Evolutionary conservation across 2,797 vertebrate species (phyloP), one percentile per base, ranked within the genome.

Genomic region (Psittacula derbiana): DNA sequence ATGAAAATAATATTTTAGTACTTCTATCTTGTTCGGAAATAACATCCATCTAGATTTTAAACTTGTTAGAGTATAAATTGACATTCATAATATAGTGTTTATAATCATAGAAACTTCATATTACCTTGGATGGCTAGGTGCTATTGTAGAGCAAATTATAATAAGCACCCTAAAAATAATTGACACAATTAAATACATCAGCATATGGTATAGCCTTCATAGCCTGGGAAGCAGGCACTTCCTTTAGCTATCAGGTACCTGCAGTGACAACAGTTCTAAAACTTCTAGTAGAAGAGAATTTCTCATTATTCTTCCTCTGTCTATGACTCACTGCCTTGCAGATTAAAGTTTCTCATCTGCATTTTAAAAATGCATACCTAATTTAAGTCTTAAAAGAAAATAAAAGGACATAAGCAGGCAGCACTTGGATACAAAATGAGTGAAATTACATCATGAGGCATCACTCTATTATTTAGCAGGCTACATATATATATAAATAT

Each of bases 21-120:
- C 17, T 66, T 86, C 12, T 0, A 2, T 41, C 41, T 64, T 3
- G 0, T 36, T 79, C 2, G 2, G 40, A 87, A 58, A 57, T n/a
- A 47, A 50, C 8, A 80, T 55, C 40, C 30, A 13, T 43, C 55
- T 50, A 33, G 14, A 62, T 25, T 61, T 86, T 43, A 70, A 70
- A 23, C 36, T 55, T 57, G 2, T 27, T 44, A 17, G 17, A 8
- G 9, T 65, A 20, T 43, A 69, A n/a, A 36, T 30, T 53, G 10
- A 28, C 58, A 52, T 4, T 64, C 44, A 25, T 19, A 69, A 25
- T 20, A 24, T 33, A 57, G 20, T 25, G 12, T 30, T 69, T 52
- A 31, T 38, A 57, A n/a, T 64, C 19, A 36, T 11, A n/a, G 30
- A 38, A 50, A 23, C n/a, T 46, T 73, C 28, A 12, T 53, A 1